Evolutionary conservation across 2,888 invertebrate genomes (phyloP), one percentile per base, ranked within the genome.

Genomic region (Diarsia dahlii): DNA sequence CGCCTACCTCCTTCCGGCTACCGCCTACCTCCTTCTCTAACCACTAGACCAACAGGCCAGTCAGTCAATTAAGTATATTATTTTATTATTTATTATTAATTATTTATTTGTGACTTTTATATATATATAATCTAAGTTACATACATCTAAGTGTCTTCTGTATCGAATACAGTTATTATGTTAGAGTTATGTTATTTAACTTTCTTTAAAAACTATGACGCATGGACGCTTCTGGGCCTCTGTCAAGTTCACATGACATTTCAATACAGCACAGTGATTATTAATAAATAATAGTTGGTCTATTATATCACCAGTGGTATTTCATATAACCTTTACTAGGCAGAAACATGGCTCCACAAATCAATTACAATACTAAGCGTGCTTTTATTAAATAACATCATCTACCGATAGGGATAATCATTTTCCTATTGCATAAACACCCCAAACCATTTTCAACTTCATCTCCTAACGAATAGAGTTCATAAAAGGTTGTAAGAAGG

Each of bases 341-440:
- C 18, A 58, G 13, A 54, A 69, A 60, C 63, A 39, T 65, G 15
- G 10, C n/a, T 54, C 13, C 54, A 60, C 58, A 23, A 85, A 70
- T 74, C 52, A 73, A 80, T 81, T 76, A 76, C 73, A 69, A 75
- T 79, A 84, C 82, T 79, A 85, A 54, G 67, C 62, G 15, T 71
- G 74, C 54, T 78, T 67, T 75, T 85, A 85, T 85, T 82, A 76
- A 80, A 86, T 85, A 86, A 86, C 82, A 81, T 64, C 70, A 75
- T 70, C 80, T 84, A 73, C 76, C 77, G 70, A 76, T 71, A 58
- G 46, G 71, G 52, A 76, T 67, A 74, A 81, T 81, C 18, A 65
- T 71, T 77, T 79, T 70, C 65, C 50, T 70, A 60, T 65, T 66
- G 9, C 77, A 72, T 84, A 78, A 71, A 82, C 70, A 12, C 6